A percentile compares a stretch with the other conserved stretches of the same genome.
These are phyloP conservation scores for Salmo trutta DNA, from an alignment of 2,797 vertebrate genomes.

Conservation along the genomic window DNA sequence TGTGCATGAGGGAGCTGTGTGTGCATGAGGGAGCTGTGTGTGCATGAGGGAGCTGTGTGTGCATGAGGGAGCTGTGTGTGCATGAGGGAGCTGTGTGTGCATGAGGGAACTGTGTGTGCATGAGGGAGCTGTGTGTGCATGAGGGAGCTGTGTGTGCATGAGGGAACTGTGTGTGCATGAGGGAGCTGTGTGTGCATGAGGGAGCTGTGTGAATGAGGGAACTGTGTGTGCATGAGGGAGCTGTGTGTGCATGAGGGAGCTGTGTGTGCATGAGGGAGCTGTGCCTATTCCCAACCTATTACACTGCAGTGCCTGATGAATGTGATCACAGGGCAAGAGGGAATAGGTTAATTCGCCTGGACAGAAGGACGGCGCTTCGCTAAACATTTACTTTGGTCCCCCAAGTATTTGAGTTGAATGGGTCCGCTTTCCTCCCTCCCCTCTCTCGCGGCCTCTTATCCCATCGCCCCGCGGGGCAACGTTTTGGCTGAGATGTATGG, in stretches of 20 bases:
- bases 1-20: no score
- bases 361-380: constrained; percentile 76
- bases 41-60: constrained; percentile 14
- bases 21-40: constrained; percentile 1
- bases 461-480: constrained; percentile 80
- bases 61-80: constrained; percentile 3
- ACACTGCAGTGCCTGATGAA: constrained; percentile 74
- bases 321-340: constrained; percentile 77
- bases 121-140: no score
- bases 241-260: constrained; percentile 12
- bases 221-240: constrained; percentile 8
- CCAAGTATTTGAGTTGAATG: constrained; percentile 80
- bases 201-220: no score
- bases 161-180: constrained; percentile 10
- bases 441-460: constrained; percentile 75
- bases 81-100: constrained; percentile 3
- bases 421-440: constrained; percentile 39
- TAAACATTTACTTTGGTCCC: constrained; percentile 82
- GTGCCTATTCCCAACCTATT: constrained; percentile 75
- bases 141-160: not conserved
- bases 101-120: constrained; percentile 11
- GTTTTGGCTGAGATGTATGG: constrained; percentile 87
- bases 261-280: constrained; percentile 30
- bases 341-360: constrained; percentile 80
- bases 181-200: constrained; percentile 12